phyloP scores from a whole-genome alignment of 2,113 vertebrate species.

The Dasyprocta punctata region DNA sequence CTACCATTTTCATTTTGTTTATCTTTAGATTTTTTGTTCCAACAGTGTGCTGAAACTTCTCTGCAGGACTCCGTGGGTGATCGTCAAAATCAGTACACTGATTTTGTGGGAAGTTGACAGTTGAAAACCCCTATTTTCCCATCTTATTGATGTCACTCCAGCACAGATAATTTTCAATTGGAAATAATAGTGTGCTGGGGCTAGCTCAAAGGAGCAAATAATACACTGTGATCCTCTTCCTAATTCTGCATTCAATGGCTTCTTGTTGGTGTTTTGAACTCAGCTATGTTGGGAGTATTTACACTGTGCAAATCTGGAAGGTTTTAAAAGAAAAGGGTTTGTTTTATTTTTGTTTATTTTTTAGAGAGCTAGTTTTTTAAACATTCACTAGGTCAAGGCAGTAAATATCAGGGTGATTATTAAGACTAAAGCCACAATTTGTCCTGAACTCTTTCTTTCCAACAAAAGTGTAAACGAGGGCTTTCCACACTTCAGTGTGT shows the following conservation, averaged over 20 bases:
- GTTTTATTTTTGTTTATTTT: neutral
- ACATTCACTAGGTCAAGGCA: neutral
- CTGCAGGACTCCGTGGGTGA: neutral
- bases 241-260: neutral
- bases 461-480: neutral
- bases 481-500: neutral
- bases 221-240: neutral
- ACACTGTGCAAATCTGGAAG: neutral
- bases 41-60: neutral
- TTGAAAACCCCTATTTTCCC: neutral
- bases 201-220: neutral
- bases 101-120: neutral
- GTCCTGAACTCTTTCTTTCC: neutral
- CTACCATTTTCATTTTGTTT: neutral
- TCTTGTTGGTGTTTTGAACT: neutral
- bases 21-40: neutral
- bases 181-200: neutral
- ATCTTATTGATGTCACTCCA: neutral
- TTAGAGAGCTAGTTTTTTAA: neutral
- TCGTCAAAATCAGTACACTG: neutral
- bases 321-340: neutral
- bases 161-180: neutral
- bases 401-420: neutral
- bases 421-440: neutral
- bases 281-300: neutral